These are phyloP conservation scores for Varanus salvator DNA, from an alignment of 2,113 vertebrate species.

Conservation along the genomic window DNA sequence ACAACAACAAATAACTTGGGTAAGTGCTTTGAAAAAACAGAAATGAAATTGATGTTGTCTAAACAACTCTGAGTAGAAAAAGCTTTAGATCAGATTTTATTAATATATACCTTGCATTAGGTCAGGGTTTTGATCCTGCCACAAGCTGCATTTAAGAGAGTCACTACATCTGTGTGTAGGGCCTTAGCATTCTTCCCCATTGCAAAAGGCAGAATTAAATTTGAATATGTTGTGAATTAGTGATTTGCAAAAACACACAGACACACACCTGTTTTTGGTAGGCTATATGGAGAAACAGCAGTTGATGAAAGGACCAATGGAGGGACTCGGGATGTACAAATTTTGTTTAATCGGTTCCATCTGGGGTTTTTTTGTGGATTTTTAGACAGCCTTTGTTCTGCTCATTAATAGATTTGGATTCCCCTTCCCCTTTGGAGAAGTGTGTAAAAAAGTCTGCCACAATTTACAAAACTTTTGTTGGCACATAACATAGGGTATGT, in stretches of 20 bases:
- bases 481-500: too few species aligned
- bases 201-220: neutral
- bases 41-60: too few species aligned
- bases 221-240: neutral
- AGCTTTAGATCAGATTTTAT: neutral
- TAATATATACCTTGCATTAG: neutral
- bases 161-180: neutral
- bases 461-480: too few species aligned
- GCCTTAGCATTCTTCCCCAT: neutral
- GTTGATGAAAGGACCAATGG: neutral
- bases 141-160: neutral
- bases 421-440: too few species aligned
- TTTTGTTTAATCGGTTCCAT: too few species aligned
- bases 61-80: too few species aligned
- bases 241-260: neutral
- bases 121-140: neutral
- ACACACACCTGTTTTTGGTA: neutral
- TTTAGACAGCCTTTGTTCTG: too few species aligned
- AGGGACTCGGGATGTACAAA: neutral
- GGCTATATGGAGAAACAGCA: neutral
- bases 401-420: too few species aligned
- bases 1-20: too few species aligned
- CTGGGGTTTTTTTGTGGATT: too few species aligned
- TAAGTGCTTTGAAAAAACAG: too few species aligned
- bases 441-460: too few species aligned